Conservation (phyloP, 2,888 invertebrate genomes). For the Thecophora atra region DNA sequence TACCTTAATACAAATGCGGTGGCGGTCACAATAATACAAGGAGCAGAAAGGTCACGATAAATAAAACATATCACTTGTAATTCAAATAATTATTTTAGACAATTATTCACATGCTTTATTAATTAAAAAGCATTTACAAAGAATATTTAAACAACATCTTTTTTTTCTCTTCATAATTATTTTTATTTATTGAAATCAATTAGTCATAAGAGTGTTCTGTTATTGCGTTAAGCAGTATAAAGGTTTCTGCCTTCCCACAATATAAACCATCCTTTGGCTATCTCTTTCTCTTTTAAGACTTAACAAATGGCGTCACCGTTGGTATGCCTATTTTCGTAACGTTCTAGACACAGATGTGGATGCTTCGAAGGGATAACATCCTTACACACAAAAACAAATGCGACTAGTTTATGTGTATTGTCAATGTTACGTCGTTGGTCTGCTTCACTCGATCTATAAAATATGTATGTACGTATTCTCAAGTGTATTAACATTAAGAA, state of each 20-base stretch:
- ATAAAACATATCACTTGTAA: background rate
- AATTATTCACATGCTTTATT: background rate
- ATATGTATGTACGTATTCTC: background rate
- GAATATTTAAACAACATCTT: background rate
- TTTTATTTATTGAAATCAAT: background rate
- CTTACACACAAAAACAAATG: too few species aligned
- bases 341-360: too few species aligned
- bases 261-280: too few species aligned
- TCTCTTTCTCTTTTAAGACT: background rate
- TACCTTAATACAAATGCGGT: too few species aligned
- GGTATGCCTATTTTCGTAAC: background rate
- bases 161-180: background rate
- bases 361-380: too few species aligned
- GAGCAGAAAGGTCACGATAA: background rate
- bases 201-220: background rate
- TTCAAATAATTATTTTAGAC: too few species aligned
- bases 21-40: background rate
- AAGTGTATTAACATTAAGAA: background rate
- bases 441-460: background rate
- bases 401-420: too few species aligned
- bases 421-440: too few species aligned
- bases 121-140: background rate
- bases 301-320: background rate
- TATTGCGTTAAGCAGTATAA: background rate
- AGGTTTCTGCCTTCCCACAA: background rate